phyloP scores from a whole-genome alignment of 2,797 vertebrate genomes.

The Chelidonichthys spinosus region DNA sequence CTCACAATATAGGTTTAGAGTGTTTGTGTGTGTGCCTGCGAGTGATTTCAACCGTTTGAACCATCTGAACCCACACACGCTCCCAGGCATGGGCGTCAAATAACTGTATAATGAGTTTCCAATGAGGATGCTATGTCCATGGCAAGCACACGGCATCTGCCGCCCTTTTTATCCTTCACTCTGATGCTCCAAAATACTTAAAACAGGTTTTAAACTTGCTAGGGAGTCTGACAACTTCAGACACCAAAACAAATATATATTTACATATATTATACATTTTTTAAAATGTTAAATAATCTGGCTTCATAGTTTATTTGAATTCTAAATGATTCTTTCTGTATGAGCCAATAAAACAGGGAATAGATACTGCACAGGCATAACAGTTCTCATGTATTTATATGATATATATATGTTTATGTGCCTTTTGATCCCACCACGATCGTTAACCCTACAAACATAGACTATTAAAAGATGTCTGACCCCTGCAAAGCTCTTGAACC shows the following conservation, averaged over 20 bases:
- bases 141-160: background rate
- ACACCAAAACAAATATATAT: background rate
- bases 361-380: background rate
- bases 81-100: slow-evolving; percentile 36
- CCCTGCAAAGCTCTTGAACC: slow-evolving; percentile 13
- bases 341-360: slow-evolving; percentile 3
- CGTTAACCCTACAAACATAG: slow-evolving; percentile 24
- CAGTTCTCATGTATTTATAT: background rate
- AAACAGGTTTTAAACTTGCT: background rate
- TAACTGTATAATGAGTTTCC: slow-evolving; percentile 16
- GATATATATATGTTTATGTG: background rate
- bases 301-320: background rate
- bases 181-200: background rate
- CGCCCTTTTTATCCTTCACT: background rate
- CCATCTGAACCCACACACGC: slow-evolving; percentile 8
- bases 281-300: background rate
- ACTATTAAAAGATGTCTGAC: slow-evolving; percentile 8
- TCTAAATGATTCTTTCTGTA: background rate
- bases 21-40: no score
- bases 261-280: background rate
- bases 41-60: background rate
- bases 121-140: slow-evolving; percentile 20
- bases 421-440: slow-evolving; percentile 4
- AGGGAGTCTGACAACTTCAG: background rate
- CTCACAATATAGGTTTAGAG: no score